Base-by-base conservation (phyloP, 2,888 invertebrate species). In the Thymelicus acteon region DNA sequence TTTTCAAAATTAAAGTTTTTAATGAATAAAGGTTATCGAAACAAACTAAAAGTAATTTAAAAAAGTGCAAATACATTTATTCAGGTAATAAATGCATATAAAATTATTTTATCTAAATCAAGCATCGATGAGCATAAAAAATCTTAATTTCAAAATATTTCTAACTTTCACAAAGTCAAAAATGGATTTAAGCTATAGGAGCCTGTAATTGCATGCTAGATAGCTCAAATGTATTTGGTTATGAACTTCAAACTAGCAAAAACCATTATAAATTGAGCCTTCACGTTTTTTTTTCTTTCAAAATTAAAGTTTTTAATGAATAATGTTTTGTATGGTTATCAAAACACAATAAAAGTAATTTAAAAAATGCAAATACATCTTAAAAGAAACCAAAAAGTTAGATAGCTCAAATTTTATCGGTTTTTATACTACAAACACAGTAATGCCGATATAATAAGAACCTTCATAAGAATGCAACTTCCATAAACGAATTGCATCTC, bases 161-260 rank as follows among this genome's bases (percentile, higher is more conserved):
- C 19, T 8, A 54, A 54, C 54, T 54, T 54, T 54, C 54, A 54
- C 19, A 54, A 54, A 54, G 19, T 54, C 54, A 54, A 54, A 54
- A 54, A 54, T 54, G 54, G 19, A 54, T 19, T 54, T 54, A 19
- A 19, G 54, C 19, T 54, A 12, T 49, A 49, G 49, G 49, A 49
- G 49, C 49, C 49, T 15, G 49, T 19, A 19, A 19, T 49, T 49
- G n/a, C 49, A 49, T 49, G 49, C 49, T 49, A 54, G 54, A 19
- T 54, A 54, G 54, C 54, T 54, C 54, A 54, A 54, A 54, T 54
- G 54, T 54, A 54, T 54, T 54, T 54, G 54, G 54, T 54, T 54
- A 57, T 57, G 1, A 57, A 57, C 24, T 57, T 57, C 54, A 57
- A 57, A 24, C 31, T 24, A 57, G 10, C 24, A 57, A 24, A 57